Base-by-base conservation (phyloP, 2,797 vertebrate genomes). In the Rhynchonycteris naso region DNA sequence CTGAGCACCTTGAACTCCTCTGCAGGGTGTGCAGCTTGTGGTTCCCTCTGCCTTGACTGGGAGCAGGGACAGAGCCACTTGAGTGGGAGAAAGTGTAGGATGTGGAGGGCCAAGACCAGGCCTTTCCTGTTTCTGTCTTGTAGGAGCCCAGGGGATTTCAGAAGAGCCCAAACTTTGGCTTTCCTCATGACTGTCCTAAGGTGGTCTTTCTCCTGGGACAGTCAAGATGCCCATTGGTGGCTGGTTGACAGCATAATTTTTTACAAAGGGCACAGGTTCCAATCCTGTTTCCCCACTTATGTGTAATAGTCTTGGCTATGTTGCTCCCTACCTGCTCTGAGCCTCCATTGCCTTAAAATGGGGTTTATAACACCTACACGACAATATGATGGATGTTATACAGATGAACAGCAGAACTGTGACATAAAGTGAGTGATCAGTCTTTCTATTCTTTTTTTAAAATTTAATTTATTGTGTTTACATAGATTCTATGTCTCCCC, bases 281-380 rank as follows among this genome's bases (percentile, higher is more conserved):
- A 61, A 6, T 52, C 61, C 38, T 69, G 61, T 8, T 72, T 76
- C 21, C 66, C 58, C 7, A 8, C 47, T 68, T 65, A 26, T 0
- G 22, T 10, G 3, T 35, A 56, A 33, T 30, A 16, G 38, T 66
- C 84, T 84, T 33, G 38, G 75, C 26, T n/a, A 14, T 88, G 54
- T 69, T 96, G 79, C 54, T 71, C 43, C n/a, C 69, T 89, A 63
- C 66, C 52, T 88, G n/a, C 21, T 30, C 19, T 66, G 35, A 30
- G 33, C 24, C 71, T 96, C 68, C 33, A 21, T 59, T 85, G 87
- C 56, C 88, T 95, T 61, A 74, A 78, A 28, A 72, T 56, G 28
- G 76, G 35, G 2, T 15, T 56, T 80, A 22, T 83, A 75, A 50
- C 68, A 43, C 6, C 6, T 26, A 24, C 4, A 6, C 15, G 30